Base-by-base conservation (phyloP, 2,888 invertebrate species). In the Macrosoma leucophasiata region DNA sequence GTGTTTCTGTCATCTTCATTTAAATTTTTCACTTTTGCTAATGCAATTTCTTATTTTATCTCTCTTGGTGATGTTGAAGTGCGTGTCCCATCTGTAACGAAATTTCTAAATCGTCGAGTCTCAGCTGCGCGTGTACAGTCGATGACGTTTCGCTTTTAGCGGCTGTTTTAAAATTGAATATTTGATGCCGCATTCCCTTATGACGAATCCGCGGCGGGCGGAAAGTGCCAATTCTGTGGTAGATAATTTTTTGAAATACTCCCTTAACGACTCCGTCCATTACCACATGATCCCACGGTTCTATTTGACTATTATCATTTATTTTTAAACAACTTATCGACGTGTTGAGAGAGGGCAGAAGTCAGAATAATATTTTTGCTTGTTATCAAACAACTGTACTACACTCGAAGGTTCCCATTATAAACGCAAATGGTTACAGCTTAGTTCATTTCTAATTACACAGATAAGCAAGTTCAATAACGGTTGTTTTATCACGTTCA, bases 131-230 rank as follows among this genome's bases (percentile, higher is more conserved):
- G 65, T 67, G 69, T 62, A 69, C 64, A 55, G 63, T 70, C 79
- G 76, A 84, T 82, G 84, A 82, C 84, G 67, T 81, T 82, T 81
- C 74, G 84, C 84, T 82, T 79, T 84, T 84, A 84, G 84, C 82
- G 79, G 71, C 62, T 76, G 76, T 81, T 84, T 84, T 84, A 84
- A 84, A 84, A 82, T 84, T 84, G 81, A 84, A 84, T 84, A 84
- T 84, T 84, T 84, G 82, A 84, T 84, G 82, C 62, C 69, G 62
- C 68, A 62, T 77, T 79, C 82, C 77, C 78, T 77, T 69, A 76
- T 76, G 77, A 79, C 74, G 75, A 81, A 76, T 81, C 66, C 70
- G 60, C 64, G 62, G 63, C 59, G 69, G 69, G 64, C 58, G 59
- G 58, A 55, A 64, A 70, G 63, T 64, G 65, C 71, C 67, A 55